Evolutionary conservation across 2,888 invertebrate genomes (phyloP).

Genomic region (Enchytraeus crypticus): DNA sequence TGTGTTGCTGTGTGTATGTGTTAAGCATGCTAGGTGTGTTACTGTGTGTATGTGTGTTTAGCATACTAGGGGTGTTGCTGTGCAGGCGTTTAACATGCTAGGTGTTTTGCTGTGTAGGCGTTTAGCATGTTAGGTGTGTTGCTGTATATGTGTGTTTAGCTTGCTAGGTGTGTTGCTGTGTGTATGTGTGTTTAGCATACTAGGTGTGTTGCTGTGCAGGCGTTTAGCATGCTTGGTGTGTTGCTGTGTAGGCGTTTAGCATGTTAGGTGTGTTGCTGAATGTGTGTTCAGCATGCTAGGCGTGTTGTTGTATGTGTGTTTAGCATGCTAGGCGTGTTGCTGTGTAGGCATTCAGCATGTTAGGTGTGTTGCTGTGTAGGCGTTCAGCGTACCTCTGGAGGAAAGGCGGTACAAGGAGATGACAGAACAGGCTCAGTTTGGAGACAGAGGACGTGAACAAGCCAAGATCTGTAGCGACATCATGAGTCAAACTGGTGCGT

Average conservation of each 20-base stretch:
- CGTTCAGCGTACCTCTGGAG: slow-evolving; percentile 83
- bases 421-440: slow-evolving; percentile 84
- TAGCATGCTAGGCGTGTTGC: neutral
- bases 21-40: too few species aligned
- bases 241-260: neutral
- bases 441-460: slow-evolving; percentile 55
- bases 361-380: slow-evolving; percentile 51
- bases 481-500: slow-evolving; percentile 73
- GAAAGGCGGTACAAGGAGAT: slow-evolving; percentile 77
- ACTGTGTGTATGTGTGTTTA: neutral
- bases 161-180: neutral
- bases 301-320: neutral
- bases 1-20: neutral
- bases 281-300: too few species aligned
- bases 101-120: neutral
- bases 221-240: neutral
- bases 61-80: neutral
- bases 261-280: neutral
- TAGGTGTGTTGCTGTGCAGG: neutral
- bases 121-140: neutral
- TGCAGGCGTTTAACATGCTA: neutral
- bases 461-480: slow-evolving; percentile 81
- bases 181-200: neutral
- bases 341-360: neutral
- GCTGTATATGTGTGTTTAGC: neutral